Base-by-base conservation (phyloP, 2,113 vertebrate genomes). In the Polyodon spathula region DNA sequence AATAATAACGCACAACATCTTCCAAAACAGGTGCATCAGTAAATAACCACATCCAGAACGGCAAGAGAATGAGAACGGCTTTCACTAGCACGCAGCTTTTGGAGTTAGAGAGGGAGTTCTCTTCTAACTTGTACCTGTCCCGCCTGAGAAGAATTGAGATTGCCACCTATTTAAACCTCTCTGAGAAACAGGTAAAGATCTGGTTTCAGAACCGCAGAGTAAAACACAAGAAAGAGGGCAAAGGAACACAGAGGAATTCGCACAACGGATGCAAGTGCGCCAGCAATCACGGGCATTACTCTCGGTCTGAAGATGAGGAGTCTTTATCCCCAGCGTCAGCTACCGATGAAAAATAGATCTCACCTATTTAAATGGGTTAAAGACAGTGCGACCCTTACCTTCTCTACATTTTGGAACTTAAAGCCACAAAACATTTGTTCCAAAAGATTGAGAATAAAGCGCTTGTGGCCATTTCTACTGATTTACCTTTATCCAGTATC, bases 201-300 rank as follows among this genome's bases (percentile, higher is more conserved):
- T 99, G 96, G 96, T 99, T 99, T 73, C 96, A 99, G 75, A 99
- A 99, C 76, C 90, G 96, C 62, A 79, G 96, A 3, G 96, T 99
- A 64, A 99, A 99, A 68, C 96, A 99, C 86, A 99, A 99, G 86
- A 99, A 99, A 65, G 96, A 97, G 71, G 93, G 94, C 56, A 97
- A 98, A 67, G 89, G 92, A 50, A 79, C 89, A 1, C 94, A 91
- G 63, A 82, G 95, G 65, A 92, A 85, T 76, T 75, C 82, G 37
- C 95, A 94, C 71, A 74, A 84, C 27, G 83, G 87, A 37, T 97
- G 95, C 84, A 97, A 93, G 76, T 97, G 95, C 84, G 69, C 88
- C 10, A 80, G 77, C 11, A 68, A 76, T 61, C 92, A 92, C 73
- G 89, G 88, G 41, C 93, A 92, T 57, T 97, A 92, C 42, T 77